Evolutionary conservation across 1,140 invertebrate genomes (phyloP), one percentile per base, ranked within the genome.

Genomic region (Drosophila equinoxialis): DNA sequence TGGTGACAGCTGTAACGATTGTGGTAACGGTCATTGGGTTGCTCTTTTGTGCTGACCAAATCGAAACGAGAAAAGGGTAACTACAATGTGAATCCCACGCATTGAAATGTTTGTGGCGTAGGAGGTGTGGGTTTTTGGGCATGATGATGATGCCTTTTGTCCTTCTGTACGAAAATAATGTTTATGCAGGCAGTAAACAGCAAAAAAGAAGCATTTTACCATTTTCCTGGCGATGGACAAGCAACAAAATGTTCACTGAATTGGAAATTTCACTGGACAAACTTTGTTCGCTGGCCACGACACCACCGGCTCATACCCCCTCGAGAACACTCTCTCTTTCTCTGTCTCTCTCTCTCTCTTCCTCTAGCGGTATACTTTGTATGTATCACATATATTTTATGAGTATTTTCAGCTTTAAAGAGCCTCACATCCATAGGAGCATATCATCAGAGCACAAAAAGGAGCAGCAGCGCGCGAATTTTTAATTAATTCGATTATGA

Each of bases 401-500:
- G 64, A 68, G 71, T 66, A 37, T 79, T 48, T 68, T 63, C 26
- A 61, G 45, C 62, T 59, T 66, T 69, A 61, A 71, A 39, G 45
- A 6, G n/a, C 60, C 6, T 20, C 17, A 20, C 45, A 48, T 48
- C 2, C 37, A 39, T 13, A 2, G 37, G 11, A 13, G 3, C 37
- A 48, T 48, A 14, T 42, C 54, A 14, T 42, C 54, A 26, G 45
- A 39, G 20, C 33, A 26, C 33, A 26, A 33, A 54, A 0, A 37
- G 10, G 57, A 55, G 69, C 39, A 70, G 60, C 65, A 78, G 68
- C 77, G 77, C 70, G 77, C 67, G 84, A 79, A 89, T 76, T 89
- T 81, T 89, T 89, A 89, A 89, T 89, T 89, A 89, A 89, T 89
- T 89, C 85, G 84, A 89, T 89, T 89, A 89, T 81, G 77, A 73